Conservation (phyloP, 2,888 invertebrate species). For the Allygus modestus region DNA sequence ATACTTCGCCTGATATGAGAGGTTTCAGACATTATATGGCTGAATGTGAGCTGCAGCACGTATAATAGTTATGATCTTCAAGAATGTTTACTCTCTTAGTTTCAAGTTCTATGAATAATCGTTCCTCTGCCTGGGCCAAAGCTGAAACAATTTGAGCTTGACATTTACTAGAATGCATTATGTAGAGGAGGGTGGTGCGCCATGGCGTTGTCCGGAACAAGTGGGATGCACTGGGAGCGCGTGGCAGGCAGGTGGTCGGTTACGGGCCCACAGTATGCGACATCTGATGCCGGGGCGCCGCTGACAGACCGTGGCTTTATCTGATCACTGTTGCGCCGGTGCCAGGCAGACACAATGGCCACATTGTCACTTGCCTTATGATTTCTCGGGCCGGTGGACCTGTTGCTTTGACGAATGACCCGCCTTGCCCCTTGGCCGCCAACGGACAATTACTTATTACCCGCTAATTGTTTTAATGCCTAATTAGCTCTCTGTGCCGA, state of each 20-base stretch:
- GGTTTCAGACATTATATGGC: too few relatives aligned
- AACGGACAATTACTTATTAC: background rate
- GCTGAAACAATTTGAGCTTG: constrained; percentile 14
- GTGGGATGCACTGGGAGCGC: background rate
- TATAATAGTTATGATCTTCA: too few relatives aligned
- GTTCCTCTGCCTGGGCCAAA: background rate
- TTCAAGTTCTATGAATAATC: background rate
- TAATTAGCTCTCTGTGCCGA: constrained; percentile 1
- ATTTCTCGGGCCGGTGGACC: background rate
- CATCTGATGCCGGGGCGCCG: background rate
- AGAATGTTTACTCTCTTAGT: too few relatives aligned
- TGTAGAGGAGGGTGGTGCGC: background rate
- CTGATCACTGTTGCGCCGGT: background rate
- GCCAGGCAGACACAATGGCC: constrained; percentile 7
- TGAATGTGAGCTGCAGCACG: too few relatives aligned
- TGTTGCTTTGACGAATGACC: background rate
- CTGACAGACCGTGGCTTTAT: background rate
- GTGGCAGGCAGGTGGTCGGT: background rate
- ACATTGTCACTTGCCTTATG: constrained; percentile 13
- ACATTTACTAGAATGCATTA: background rate
- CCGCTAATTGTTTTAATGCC: constrained; percentile 24
- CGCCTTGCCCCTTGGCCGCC: background rate
- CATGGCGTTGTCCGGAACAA: background rate
- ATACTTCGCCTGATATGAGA: too few relatives aligned
- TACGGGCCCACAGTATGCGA: background rate